Percentiles rank a stretch among this genome's conserved stretches.
phyloP scores from a whole-genome alignment of 2,888 invertebrate genomes.

The Amiota communis region DNA sequence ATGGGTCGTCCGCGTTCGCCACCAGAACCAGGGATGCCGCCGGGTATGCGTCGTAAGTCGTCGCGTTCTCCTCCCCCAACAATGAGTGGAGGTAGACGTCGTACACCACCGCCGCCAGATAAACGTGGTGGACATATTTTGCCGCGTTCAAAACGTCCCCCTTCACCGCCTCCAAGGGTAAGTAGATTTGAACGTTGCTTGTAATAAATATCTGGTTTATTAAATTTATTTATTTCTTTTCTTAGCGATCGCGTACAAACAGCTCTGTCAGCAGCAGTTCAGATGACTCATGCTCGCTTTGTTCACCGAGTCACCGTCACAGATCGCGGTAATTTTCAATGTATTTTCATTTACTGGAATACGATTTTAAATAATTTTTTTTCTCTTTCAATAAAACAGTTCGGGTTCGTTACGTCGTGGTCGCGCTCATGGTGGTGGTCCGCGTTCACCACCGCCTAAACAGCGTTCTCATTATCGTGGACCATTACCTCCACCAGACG shows the following conservation, averaged over 20 bases:
- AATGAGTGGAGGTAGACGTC: conserved; percentile 54
- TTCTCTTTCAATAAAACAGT: conserved; percentile 56
- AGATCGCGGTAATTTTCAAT: conserved; percentile 69
- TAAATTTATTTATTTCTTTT: conserved; percentile 49
- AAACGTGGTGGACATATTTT: conserved; percentile 68
- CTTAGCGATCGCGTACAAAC: conserved; percentile 80
- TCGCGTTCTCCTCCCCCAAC: conserved; percentile 55
- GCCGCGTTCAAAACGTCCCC: conserved; percentile 73
- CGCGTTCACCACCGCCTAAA: conserved; percentile 72
- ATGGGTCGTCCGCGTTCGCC: conserved; percentile 69
- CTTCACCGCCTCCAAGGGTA: conserved; percentile 73
- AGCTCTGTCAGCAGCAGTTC: conserved; percentile 88
- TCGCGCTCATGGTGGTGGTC: conserved; percentile 65
- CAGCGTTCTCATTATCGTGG: conserved; percentile 68
- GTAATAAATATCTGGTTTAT: background rate
- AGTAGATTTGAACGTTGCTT: conserved; percentile 34
- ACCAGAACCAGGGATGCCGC: conserved; percentile 63
- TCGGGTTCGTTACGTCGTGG: conserved; percentile 77
- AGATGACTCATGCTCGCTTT: conserved; percentile 88
- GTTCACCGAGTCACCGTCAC: conserved; percentile 78
- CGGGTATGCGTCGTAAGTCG: conserved; percentile 66
- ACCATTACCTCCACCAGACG: conserved; percentile 59
- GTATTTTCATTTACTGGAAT: background rate
- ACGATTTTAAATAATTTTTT: background rate
- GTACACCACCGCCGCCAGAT: conserved; percentile 64